These are phyloP conservation scores for Rhagonycha fulva DNA, from an alignment of 2,888 invertebrate genomes.

Conservation along the genomic window DNA sequence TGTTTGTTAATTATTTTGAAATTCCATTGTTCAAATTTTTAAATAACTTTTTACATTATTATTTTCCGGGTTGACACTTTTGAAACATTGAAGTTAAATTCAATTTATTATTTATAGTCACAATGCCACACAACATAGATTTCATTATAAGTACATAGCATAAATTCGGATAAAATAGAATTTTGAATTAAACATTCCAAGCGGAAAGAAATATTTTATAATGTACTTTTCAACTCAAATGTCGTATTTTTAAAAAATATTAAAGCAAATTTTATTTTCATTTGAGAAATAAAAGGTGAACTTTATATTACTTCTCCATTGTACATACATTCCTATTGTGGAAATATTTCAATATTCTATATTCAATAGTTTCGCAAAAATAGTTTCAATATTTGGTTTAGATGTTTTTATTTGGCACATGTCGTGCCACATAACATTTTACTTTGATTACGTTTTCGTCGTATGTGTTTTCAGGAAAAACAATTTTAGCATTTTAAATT, in stretches of 20 bases:
- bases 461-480: neutral
- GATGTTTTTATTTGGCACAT: neutral
- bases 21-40: no score
- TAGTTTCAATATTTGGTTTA: neutral
- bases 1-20: no score
- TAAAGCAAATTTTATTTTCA: neutral
- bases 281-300: neutral
- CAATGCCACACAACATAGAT: neutral
- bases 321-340: neutral
- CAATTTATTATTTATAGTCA: neutral
- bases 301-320: neutral
- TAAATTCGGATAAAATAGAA: neutral
- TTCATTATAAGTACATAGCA: neutral
- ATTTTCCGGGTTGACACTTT: neutral
- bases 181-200: neutral
- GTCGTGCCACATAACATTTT: neutral
- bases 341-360: neutral
- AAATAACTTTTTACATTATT: no score
- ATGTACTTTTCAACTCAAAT: neutral
- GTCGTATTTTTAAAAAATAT: neutral
- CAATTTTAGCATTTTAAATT: neutral
- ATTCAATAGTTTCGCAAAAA: neutral
- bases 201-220: neutral
- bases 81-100: neutral
- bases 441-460: neutral